Evolutionary conservation across 2,113 vertebrate species (phyloP), one percentile per base, ranked within the genome.

Genomic region (Xiphophorus hellerii): DNA sequence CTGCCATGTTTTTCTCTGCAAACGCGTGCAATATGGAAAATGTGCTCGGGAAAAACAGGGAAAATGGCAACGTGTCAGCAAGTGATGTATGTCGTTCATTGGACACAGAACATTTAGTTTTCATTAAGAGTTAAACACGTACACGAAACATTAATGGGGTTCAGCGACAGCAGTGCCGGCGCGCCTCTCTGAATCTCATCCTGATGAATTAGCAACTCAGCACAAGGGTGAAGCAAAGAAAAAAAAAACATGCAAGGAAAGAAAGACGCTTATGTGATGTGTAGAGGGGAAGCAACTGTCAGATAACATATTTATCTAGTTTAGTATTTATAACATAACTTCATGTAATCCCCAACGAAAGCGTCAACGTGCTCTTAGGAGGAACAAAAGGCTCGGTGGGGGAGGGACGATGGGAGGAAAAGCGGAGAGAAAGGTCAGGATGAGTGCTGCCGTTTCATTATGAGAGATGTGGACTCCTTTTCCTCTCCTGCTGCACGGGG

Each of bases 41-140:
- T 72, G 76, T 61, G 80, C 54, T 75, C 0, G 66, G 71, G 77
- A 88, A 89, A 88, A 88, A 84, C 68, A 51, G 71, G 66, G 66
- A 65, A 82, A 84, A 75, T 73, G 86, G 81, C 33, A 87, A 84
- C 76, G 86, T 92, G 92, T 92, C 90, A 89, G 89, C 64, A 84
- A 87, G 91, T 94, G 92, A 95, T 93, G 89, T 88, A 94, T 93
- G 91, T 79, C 91, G 89, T 91, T 95, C 93, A 94, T 94, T 91
- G 93, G 93, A 94, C 91, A 94, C 94, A 94, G 92, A 94, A 94
- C 94, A 95, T 94, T 95, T 94, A 92, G 92, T 93, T 95, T 95
- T 94, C 94, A 95, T 95, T 95, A 95, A 93, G 94, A 94, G 92
- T 94, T 94, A 94, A 94, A 95, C 89, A 92, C 90, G 92, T 93